Conservation (phyloP, 2,113 vertebrate species). For the Hemiscyllium ocellatum region DNA sequence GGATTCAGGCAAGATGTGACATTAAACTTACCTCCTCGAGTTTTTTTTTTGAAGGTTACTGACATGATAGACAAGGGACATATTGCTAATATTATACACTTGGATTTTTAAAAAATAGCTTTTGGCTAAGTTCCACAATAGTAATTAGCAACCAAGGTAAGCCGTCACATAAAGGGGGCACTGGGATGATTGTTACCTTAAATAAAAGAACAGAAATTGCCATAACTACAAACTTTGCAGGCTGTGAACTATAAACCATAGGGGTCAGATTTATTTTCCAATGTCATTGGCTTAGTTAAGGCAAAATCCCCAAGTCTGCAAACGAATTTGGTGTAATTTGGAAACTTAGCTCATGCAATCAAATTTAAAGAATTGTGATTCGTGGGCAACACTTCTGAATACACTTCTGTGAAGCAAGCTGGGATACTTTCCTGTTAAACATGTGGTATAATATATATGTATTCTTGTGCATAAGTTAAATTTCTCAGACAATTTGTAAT, state of each 20-base stretch:
- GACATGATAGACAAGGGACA: slow-evolving; percentile 18
- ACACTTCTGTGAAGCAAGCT: not conserved
- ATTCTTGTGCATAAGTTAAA: too few relatives aligned
- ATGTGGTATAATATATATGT: not conserved
- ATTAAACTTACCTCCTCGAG: not conserved
- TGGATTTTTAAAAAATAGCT: slow-evolving; percentile 10
- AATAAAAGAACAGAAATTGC: not conserved
- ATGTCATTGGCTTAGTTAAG: not conserved
- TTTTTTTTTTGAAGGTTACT: slow-evolving; percentile 17
- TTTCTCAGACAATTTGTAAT: too few relatives aligned
- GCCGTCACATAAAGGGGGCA: not conserved
- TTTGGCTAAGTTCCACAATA: not conserved
- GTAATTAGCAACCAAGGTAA: not conserved
- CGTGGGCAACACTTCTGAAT: not conserved
- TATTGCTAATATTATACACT: not conserved
- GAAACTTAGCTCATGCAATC: not conserved
- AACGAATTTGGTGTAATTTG: not conserved
- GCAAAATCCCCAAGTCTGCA: not conserved
- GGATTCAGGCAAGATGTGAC: slow-evolving; percentile 20
- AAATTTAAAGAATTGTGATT: not conserved
- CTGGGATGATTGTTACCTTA: not conserved
- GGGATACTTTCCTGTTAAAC: not conserved
- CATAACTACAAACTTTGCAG: not conserved
- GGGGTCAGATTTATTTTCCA: not conserved
- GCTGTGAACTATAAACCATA: not conserved